These are phyloP conservation scores for Tiliacea citrago DNA, from an alignment of 2,888 invertebrate species.

Conservation along the genomic window DNA sequence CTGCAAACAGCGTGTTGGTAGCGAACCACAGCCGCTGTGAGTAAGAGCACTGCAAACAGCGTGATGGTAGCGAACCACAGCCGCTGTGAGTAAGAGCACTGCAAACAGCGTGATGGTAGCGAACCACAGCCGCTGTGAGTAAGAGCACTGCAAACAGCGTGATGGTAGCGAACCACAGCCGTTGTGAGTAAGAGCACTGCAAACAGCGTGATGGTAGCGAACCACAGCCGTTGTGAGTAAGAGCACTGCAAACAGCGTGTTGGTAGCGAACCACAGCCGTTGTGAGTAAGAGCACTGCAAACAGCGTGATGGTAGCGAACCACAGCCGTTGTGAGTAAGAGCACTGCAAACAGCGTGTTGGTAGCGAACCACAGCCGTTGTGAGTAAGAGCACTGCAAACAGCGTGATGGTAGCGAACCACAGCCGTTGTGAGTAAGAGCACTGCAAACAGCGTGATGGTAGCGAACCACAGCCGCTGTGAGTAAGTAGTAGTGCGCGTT, in stretches of 20 bases:
- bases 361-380: constrained; percentile 18
- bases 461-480: constrained; percentile 17
- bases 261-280: constrained; percentile 15
- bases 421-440: constrained; percentile 30
- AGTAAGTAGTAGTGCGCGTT: too few species aligned
- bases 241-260: constrained; percentile 22
- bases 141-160: constrained; percentile 21
- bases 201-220: constrained; percentile 12
- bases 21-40: constrained; percentile 24
- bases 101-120: constrained; percentile 12
- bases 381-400: constrained; percentile 25
- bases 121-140: constrained; percentile 21
- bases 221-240: constrained; percentile 23
- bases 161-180: constrained; percentile 20
- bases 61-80: constrained; percentile 13
- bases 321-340: constrained; percentile 25
- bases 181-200: constrained; percentile 29
- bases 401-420: constrained; percentile 15
- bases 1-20: constrained; percentile 8
- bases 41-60: constrained; percentile 22
- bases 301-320: constrained; percentile 12
- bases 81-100: constrained; percentile 31
- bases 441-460: constrained; percentile 10
- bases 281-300: constrained; percentile 29
- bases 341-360: constrained; percentile 21